Base-by-base conservation (phyloP, 2,888 invertebrate species). In the Dromius quadrimaculatus region DNA sequence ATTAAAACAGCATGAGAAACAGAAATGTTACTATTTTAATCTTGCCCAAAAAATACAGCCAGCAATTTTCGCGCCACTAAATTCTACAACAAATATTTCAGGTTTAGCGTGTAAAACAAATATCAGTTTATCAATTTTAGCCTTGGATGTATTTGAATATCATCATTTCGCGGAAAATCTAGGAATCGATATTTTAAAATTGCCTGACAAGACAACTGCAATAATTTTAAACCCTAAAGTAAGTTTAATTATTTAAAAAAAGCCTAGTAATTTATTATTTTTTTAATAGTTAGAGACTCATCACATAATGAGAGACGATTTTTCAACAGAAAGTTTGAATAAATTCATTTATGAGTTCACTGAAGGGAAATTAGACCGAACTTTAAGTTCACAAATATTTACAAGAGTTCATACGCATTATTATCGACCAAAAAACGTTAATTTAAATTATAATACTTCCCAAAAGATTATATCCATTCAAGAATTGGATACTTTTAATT, bases 131-230 rank as follows among this genome's bases (percentile, higher is more conserved):
- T 83, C 84, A 8, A 85, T 92, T 73, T 81, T 93, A 32, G 91
- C 91, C 0, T 85, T 95, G 75, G 94, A 95, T 79, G 91, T 91
- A 74, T 81, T 89, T 1, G 83, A 86, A 63, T 91, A 91, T 78
- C 87, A 88, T 74, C 88, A 91, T 76, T 92, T 94, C 78, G 91
- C 92, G 0, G 89, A 92, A 78, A 86, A 87, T 19, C 85, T 94
- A 2, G 93, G 93, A 1, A 85, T 93, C 17, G 88, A 93, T 79
- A 81, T 92, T 28, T 80, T 81, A 8, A 85, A 84, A 41, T 84
- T 80, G 71, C 85, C 82, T 71, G 88, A 91, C 76, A 88, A 85
- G 81, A 91, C 90, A 28, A 87, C 87, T 22, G 88, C 88, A 45
- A 86, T 92, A 64, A 90, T 93, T 76, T 82, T 93, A 74, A 90